These are phyloP conservation scores for Cyprinodon tularosa DNA, from an alignment of 2,113 vertebrate genomes.

Conservation along the genomic window DNA sequence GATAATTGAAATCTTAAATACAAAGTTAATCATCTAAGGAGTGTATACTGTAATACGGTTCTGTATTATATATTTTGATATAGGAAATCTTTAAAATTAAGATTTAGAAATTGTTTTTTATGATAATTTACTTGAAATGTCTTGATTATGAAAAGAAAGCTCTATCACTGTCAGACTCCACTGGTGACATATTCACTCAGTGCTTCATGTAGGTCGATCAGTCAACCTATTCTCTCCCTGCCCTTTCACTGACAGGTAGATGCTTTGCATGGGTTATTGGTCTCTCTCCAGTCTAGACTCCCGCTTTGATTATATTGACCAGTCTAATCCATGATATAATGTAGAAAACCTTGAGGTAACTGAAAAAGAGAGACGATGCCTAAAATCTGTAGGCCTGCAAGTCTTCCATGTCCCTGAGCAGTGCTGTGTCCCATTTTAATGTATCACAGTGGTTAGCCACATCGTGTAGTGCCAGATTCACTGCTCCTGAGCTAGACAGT, in stretches of 20 bases:
- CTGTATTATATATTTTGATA: no score
- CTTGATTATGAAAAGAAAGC: not conserved
- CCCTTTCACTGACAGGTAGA: constrained; percentile 60
- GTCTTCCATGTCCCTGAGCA: constrained; percentile 13
- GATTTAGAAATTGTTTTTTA: not conserved
- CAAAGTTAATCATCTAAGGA: no score
- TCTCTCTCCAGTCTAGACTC: constrained; percentile 47
- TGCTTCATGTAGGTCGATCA: constrained; percentile 4
- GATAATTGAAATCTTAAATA: no score
- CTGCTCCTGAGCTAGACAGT: constrained; percentile 14
- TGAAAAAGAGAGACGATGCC: constrained; percentile 38
- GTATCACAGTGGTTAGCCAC: constrained; percentile 17
- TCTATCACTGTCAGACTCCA: not conserved
- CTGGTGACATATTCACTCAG: constrained; percentile 6
- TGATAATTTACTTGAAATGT: not conserved
- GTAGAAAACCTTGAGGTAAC: constrained; percentile 47
- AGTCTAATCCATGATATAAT: constrained; percentile 47
- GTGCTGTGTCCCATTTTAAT: constrained; percentile 38
- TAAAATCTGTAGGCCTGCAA: constrained; percentile 44
- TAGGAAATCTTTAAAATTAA: not conserved
- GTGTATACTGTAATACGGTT: no score
- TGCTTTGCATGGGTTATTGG: constrained; percentile 18
- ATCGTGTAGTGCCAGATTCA: constrained; percentile 33
- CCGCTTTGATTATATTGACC: constrained; percentile 56
- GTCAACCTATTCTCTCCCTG: constrained; percentile 40